Evolutionary conservation across 2,888 invertebrate genomes (phyloP), one percentile per base, ranked within the genome.

Genomic region (Taenaris catops): DNA sequence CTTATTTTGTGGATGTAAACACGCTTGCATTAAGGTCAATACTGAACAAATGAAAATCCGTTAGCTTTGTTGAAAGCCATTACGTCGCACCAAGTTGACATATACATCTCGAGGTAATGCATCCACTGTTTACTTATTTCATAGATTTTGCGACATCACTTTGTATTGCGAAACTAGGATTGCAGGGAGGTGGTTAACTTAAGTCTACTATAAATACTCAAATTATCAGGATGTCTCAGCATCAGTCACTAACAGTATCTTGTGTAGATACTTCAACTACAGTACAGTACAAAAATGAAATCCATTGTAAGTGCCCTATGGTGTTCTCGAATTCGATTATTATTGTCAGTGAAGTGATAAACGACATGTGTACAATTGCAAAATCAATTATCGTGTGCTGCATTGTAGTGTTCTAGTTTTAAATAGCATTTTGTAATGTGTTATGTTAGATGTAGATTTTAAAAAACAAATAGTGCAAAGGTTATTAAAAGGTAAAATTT

Each of bases 61-160:
- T 69, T 75, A 71, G 65, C 57, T 58, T 63, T 78, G 65, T 81
- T 72, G 75, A 70, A 76, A 73, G 56, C 55, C 52, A 63, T 83
- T 81, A 80, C 81, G 73, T 71, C 54, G 65, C 46, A 53, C 57
- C 50, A 54, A 69, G 68, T 70, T 75, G 66, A 70, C 80, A 71
- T 75, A 76, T 65, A 65, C 62, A 59, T 62, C 59, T 57, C 67
- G 70, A 74, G 79, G 76, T 78, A 79, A 83, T 80, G 80, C 68
- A 74, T 61, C 60, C 59, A 67, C 61, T 84, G 74, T 84, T 86
- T 83, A 76, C 83, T 69, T 75, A 80, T 81, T 78, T 81, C 79
- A 80, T 80, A 67, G 65, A 79, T 72, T 80, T 81, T 74, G 68
- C 75, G 76, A 73, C 75, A 76, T 63, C 65, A 59, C 64, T 63